phyloP scores from a whole-genome alignment of 2,797 vertebrate species.

The Oryzias sinensis region DNA sequence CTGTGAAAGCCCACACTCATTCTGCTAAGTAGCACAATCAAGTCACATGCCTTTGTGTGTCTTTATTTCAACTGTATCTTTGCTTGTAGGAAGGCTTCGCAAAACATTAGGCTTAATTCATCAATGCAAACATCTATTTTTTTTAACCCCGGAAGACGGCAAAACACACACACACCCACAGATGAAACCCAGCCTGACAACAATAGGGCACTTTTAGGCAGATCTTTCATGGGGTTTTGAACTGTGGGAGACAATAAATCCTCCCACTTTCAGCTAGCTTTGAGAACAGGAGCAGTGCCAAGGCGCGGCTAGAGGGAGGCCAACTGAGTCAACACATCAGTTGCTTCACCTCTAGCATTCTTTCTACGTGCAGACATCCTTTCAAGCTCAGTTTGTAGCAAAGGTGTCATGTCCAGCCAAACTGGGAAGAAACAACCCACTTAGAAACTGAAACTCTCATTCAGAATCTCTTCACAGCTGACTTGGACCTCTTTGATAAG shows the following conservation, averaged over 20 bases:
- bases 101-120: conserved; percentile 3
- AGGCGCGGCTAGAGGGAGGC: conserved; percentile 53
- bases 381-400: conserved; percentile 7
- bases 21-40: conserved; percentile 4
- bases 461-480: conserved; percentile 3
- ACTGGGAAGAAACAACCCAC: conserved; percentile 14
- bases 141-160: too few species aligned
- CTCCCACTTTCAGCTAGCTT: conserved; percentile 38
- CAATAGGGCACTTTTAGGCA: conserved; percentile 34
- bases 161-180: too few species aligned
- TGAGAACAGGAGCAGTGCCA: conserved; percentile 50
- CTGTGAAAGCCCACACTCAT: conserved; percentile 24
- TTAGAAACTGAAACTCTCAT: conserved; percentile 12
- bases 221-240: conserved; percentile 24
- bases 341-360: conserved; percentile 35
- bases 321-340: conserved; percentile 56
- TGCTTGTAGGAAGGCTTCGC: conserved; percentile 21
- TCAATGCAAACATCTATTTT: not conserved
- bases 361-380: conserved; percentile 17
- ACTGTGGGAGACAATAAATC: conserved; percentile 55
- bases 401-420: not conserved
- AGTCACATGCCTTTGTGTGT: conserved; percentile 5
- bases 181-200: conserved; percentile 3
- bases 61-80: conserved; percentile 25
- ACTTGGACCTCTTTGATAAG: not conserved